Conservation (phyloP, 2,113 vertebrate species). For the Prietella phreatophila region DNA sequence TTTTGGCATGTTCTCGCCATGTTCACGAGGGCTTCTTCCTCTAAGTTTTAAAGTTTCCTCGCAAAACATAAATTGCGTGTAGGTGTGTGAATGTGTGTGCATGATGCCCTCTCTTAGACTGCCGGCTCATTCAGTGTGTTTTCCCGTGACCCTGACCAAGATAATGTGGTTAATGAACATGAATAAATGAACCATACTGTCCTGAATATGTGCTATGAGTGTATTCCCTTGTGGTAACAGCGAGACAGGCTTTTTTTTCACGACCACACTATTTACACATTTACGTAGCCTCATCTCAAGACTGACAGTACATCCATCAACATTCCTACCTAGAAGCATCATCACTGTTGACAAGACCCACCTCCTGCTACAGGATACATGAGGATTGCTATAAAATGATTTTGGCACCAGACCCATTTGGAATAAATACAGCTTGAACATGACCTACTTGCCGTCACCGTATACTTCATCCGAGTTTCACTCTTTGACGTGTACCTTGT, state of each 20-base stretch:
- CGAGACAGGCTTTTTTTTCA: neutral
- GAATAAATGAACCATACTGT: neutral
- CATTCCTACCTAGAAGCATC: conserved; percentile 3
- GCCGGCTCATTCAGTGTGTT: neutral
- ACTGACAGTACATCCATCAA: conserved; percentile 35
- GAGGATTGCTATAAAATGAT: conserved; percentile 38
- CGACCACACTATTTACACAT: conserved; percentile 24
- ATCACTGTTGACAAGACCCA: neutral
- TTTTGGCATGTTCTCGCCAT: neutral
- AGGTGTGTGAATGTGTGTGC: neutral
- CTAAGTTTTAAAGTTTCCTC: neutral
- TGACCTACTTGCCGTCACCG: neutral
- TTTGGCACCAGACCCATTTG: conserved; percentile 38
- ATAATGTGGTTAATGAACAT: neutral
- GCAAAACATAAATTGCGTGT: neutral
- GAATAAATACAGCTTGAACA: conserved; percentile 36
- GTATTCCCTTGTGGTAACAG: neutral
- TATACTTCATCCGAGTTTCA: neutral
- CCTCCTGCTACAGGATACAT: neutral
- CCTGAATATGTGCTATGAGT: conserved; percentile 9
- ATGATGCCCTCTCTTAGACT: neutral
- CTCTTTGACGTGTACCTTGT: neutral
- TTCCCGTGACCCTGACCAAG: neutral
- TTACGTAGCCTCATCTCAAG: conserved; percentile 9
- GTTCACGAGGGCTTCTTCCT: neutral